Evolutionary conservation across 2,113 vertebrate genomes (phyloP).

Genomic region (Zapus hudsonius): DNA sequence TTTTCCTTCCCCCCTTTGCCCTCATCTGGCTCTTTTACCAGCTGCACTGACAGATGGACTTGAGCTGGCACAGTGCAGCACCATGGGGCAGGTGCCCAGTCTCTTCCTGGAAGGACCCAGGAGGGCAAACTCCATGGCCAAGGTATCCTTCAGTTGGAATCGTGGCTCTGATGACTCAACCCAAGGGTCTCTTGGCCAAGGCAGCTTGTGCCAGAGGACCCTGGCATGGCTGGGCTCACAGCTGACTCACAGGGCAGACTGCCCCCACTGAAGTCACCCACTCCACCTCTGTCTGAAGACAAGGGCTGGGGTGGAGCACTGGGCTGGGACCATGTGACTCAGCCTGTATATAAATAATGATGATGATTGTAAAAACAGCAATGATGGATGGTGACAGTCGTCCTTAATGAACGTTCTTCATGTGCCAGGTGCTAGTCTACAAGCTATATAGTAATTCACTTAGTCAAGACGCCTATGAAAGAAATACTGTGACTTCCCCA

Average conservation of each 20-base stretch:
- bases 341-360: constrained; percentile 42
- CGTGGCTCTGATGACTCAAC: constrained; percentile 43
- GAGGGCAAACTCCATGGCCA: not conserved
- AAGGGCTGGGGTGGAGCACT: constrained; percentile 2
- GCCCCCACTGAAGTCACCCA: constrained; percentile 42
- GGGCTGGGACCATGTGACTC: constrained; percentile 57
- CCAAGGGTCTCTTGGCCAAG: constrained; percentile 19
- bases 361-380: not conserved
- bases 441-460: not conserved
- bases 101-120: constrained; percentile 64
- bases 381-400: not conserved
- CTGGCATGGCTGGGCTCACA: not conserved
- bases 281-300: constrained; percentile 41
- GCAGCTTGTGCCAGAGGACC: constrained; percentile 38
- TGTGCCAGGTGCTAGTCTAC: not conserved
- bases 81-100: constrained; percentile 32
- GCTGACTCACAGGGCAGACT: constrained; percentile 65
- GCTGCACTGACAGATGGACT: not conserved
- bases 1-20: not conserved
- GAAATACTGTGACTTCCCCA: not conserved
- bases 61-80: not conserved
- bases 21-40: not conserved
- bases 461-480: not conserved
- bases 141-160: not conserved
- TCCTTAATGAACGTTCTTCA: not conserved